Base-by-base conservation (phyloP, 1,140 invertebrate species). In the Planococcus citri region DNA sequence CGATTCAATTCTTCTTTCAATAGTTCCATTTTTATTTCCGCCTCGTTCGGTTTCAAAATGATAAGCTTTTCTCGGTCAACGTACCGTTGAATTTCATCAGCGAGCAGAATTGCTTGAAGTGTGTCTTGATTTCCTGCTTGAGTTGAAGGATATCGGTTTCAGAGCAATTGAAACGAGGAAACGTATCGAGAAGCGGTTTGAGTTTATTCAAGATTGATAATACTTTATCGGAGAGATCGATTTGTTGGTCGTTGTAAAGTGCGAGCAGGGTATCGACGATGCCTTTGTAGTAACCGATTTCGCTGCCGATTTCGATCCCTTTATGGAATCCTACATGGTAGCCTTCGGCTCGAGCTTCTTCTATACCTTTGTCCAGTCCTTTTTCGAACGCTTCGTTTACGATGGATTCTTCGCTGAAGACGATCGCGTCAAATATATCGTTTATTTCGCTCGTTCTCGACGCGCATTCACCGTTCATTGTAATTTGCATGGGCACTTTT, bases 1-100 rank as follows among this genome's bases (percentile, higher is more conserved):
- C 78, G 77, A 29, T 86, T 79, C 71, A 90, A 79, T 38, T 84
- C 71, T 3, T 21, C 58, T 57, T 37, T 29, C 33, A 73, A 61
- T 27, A 29, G 24, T 14, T 73, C 69, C 71, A 72, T 73, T 58
- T 57, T 71, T 25, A 27, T 37, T 68, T n/a, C n/a, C n/a, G n/a
- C n/a, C n/a, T n/a, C n/a, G n/a, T n/a, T n/a, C n/a, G n/a, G n/a
- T n/a, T 41, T 71, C 21, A 12, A 69, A n/a, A 71, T 10, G 51
- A 70, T 27, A 70, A 3, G 25, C n/a, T 38, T 69, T 71, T 70
- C 21, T 72, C 70, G 27, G 73, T 72, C n/a, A 73, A 67, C 17
- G 27, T 68, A 41, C 70, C 21, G 25, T 76, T 72, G 67, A 77
- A 72, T 74, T 77, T 77, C 1, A 78, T 60, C 17, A 75, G 33